phyloP scores from a whole-genome alignment of 2,113 vertebrate species.

The Labrus mixtus region DNA sequence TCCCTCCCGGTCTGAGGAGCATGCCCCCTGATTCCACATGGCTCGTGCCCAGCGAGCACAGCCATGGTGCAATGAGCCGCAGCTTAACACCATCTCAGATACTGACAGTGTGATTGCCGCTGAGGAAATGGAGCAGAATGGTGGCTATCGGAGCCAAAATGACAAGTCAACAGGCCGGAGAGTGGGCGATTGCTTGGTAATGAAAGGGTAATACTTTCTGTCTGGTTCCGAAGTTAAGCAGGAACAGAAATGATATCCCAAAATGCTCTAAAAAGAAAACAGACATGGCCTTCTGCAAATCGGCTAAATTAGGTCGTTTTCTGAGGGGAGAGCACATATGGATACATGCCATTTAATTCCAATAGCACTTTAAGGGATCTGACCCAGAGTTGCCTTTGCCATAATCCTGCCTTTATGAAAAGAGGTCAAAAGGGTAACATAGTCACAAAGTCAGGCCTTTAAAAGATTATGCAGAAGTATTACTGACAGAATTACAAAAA shows the following conservation, averaged over 20 bases:
- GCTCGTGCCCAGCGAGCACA: conserved; percentile 70
- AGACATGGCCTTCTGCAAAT: not conserved
- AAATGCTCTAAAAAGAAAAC: not conserved
- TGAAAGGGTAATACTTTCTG: conserved; percentile 58
- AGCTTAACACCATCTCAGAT: conserved; percentile 76
- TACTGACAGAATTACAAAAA: not conserved
- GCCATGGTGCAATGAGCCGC: conserved; percentile 73
- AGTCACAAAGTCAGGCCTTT: conserved; percentile 15
- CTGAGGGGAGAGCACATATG: not conserved
- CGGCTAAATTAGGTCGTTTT: conserved; percentile 3
- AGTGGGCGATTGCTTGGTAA: conserved; percentile 64
- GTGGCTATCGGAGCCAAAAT: conserved; percentile 66
- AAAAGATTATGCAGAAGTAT: not conserved
- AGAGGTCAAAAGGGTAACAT: not conserved
- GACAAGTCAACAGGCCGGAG: conserved; percentile 74
- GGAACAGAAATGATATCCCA: not conserved
- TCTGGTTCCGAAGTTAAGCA: conserved; percentile 28
- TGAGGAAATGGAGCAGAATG: conserved; percentile 75
- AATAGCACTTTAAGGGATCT: not conserved
- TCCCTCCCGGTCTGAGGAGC: conserved; percentile 51
- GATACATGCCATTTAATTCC: not conserved
- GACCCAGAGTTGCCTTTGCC: not conserved
- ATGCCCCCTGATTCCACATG: conserved; percentile 66
- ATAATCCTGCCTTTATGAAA: conserved; percentile 1
- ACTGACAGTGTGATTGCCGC: conserved; percentile 73